These are phyloP conservation scores for Raja brachyura DNA, from an alignment of 2,113 vertebrate genomes.

Conservation along the genomic window DNA sequence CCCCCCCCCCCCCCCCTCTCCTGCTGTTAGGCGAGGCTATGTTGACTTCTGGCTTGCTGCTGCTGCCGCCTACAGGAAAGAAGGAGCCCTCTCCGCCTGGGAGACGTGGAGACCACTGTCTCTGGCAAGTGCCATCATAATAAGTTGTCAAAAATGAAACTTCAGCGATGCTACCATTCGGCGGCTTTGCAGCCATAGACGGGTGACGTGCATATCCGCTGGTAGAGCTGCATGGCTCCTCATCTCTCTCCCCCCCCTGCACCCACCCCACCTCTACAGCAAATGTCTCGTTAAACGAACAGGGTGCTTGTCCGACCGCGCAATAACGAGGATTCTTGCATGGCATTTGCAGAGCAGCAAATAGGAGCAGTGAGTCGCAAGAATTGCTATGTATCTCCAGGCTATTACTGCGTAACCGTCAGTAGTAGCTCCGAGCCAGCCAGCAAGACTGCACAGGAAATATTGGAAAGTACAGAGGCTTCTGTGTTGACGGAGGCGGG, in stretches of 20 bases:
- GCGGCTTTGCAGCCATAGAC: background rate
- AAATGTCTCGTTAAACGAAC: background rate
- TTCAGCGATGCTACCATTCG: background rate
- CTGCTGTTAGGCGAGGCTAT: background rate
- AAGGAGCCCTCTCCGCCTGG: background rate
- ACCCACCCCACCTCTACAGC: too few relatives aligned
- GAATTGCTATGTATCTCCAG: background rate
- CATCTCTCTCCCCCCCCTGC: background rate
- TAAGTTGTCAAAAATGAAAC: background rate
- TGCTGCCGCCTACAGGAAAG: conserved; percentile 12
- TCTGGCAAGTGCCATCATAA: background rate
- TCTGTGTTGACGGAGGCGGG: background rate
- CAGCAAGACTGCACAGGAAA: background rate
- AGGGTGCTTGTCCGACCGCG: background rate
- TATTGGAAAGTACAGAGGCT: background rate
- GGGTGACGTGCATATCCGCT: background rate
- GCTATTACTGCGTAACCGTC: background rate
- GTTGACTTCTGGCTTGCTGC: background rate
- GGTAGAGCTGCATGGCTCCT: background rate
- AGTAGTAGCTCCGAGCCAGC: background rate
- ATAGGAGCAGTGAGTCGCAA: background rate
- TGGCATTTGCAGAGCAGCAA: background rate
- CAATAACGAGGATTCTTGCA: background rate
- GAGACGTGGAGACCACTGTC: too few relatives aligned
- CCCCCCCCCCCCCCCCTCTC: too few relatives aligned